Percentiles rank a stretch among this genome's conserved stretches.
These are phyloP conservation scores for Catonia carolina DNA, from an alignment of 2,888 invertebrate species.

Conservation along the genomic window DNA sequence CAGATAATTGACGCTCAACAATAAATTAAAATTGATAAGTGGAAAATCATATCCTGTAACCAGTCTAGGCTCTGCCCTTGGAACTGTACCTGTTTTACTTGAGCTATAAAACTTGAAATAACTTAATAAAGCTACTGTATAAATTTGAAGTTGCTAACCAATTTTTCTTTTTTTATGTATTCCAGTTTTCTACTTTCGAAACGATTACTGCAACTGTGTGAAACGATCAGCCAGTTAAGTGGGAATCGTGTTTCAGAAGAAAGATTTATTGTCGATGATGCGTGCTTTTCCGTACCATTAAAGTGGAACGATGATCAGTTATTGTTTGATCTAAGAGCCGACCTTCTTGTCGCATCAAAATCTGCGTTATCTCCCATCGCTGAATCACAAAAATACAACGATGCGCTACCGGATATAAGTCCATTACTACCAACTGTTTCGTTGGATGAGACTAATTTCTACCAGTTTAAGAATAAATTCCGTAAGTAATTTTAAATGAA, in stretches of 20 bases:
- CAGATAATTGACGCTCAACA: too few species aligned
- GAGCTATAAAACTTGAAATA: too few species aligned
- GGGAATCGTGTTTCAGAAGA: constrained; percentile 16
- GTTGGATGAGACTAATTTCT: constrained; percentile 56
- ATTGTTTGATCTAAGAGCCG: constrained; percentile 57
- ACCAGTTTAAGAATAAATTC: constrained; percentile 54
- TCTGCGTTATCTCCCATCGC: constrained; percentile 53
- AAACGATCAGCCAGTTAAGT: constrained; percentile 23
- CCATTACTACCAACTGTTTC: constrained; percentile 70
- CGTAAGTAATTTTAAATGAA: too few species aligned
- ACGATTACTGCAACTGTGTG: constrained; percentile 45
- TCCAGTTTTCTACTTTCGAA: constrained; percentile 54
- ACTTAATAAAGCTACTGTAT: too few species aligned
- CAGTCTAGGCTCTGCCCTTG: too few species aligned
- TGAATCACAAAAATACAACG: constrained; percentile 42
- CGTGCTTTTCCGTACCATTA: constrained; percentile 28
- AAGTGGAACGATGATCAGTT: constrained; percentile 43
- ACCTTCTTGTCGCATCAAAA: constrained; percentile 59
- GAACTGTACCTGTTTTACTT: too few species aligned
- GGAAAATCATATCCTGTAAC: too few species aligned
- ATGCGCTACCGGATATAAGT: constrained; percentile 60
- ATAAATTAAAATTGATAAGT: too few species aligned
- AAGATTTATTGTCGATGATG: constrained; percentile 24
- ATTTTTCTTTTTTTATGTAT: constrained; percentile 39
- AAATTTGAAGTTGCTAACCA: too few species aligned